These are phyloP conservation scores for Sturnus vulgaris DNA, from an alignment of 2,113 vertebrate genomes.

Conservation along the genomic window DNA sequence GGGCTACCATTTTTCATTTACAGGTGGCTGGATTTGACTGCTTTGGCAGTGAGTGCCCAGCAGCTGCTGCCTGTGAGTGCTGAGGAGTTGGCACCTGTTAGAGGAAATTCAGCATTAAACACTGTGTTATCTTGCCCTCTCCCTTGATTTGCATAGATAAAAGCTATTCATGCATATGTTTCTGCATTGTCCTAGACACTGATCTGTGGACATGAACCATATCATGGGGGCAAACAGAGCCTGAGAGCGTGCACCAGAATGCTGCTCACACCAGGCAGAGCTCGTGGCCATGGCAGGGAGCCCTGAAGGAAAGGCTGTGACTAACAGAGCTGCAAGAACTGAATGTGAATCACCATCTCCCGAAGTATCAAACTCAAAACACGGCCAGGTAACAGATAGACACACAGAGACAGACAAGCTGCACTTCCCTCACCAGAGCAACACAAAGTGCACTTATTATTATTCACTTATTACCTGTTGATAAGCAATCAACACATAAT, in stretches of 20 bases:
- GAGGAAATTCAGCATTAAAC: background rate
- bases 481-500: background rate
- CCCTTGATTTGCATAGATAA: background rate
- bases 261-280: background rate
- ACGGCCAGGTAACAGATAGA: background rate
- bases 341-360: background rate
- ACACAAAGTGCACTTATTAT: background rate
- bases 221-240: fast-evolving
- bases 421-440: background rate
- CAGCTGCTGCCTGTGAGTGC: background rate
- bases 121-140: background rate
- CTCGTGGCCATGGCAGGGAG: fast-evolving
- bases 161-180: background rate
- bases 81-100: background rate
- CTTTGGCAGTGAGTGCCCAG: background rate
- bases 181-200: background rate
- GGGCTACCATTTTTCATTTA: background rate
- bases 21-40: background rate
- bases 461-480: no score
- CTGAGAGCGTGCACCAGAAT: fast-evolving
- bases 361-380: background rate
- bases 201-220: background rate
- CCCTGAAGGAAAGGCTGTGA: background rate
- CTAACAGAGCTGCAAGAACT: background rate
- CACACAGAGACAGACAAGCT: background rate